These are phyloP conservation scores for Drosophila punjabiensis DNA, from an alignment of 1,140 invertebrate genomes.

Conservation along the genomic window DNA sequence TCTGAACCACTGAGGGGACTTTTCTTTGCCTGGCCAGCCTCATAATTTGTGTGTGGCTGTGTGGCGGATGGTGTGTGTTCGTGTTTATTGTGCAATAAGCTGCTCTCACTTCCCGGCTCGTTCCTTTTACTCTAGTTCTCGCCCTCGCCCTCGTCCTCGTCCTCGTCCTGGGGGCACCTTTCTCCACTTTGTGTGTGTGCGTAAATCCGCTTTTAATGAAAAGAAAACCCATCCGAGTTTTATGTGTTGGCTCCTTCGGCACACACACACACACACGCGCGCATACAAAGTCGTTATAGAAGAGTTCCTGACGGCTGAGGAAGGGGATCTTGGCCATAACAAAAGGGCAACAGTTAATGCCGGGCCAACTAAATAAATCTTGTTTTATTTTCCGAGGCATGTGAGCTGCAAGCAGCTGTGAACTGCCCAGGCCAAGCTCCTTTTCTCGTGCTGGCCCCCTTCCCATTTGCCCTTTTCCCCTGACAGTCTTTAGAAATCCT, in stretches of 20 bases:
- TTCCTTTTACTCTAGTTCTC: constrained; percentile 1
- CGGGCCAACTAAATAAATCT: constrained; percentile 81
- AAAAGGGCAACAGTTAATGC: constrained; percentile 81
- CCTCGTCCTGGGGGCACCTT: constrained; percentile 32
- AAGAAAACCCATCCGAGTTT: constrained; percentile 79
- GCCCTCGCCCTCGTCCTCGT: constrained; percentile 2
- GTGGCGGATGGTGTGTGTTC: constrained; percentile 44
- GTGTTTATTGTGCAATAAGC: constrained; percentile 83
- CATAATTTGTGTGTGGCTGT: constrained; percentile 57
- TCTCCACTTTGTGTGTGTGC: constrained; percentile 58
- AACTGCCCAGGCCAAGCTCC: constrained; percentile 11
- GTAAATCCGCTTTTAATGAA: constrained; percentile 84
- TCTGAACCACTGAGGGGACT: constrained; percentile 27
- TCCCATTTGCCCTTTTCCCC: constrained; percentile 4
- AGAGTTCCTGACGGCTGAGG: constrained; percentile 37
- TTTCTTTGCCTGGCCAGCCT: constrained; percentile 46
- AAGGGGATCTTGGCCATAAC: constrained; percentile 55
- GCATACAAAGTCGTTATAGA: constrained; percentile 50
- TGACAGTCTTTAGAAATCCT: constrained; percentile 51
- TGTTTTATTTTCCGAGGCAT: constrained; percentile 71
- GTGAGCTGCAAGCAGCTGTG: constrained; percentile 47
- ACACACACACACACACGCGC: constrained; percentile 20
- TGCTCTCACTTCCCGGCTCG: constrained; percentile 47
- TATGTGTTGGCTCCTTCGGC: constrained; percentile 49
- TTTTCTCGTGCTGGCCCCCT: background rate